Base-by-base conservation (phyloP, 2,888 invertebrate genomes). In the Phengaris alcon region DNA sequence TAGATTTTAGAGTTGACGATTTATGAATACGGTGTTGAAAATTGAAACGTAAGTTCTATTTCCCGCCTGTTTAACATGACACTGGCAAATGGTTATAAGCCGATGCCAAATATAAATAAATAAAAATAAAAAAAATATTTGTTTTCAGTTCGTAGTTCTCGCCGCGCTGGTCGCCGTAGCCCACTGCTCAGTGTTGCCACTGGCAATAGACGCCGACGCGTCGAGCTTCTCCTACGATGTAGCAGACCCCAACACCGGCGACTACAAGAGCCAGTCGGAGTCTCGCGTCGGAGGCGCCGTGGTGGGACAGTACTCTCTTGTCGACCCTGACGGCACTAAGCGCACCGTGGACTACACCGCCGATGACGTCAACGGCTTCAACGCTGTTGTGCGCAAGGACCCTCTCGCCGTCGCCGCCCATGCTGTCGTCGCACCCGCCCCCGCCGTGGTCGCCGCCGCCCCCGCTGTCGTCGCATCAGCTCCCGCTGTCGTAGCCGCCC, bases 331-430 rank as follows among this genome's bases (percentile, higher is more conserved):
- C 80, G 91, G 91, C 77, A 89, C 87, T 73, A 84, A 84, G 76
- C 87, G 91, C 77, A 87, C 83, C 68, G 91, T 91, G 0, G 89
- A 91, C 81, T 91, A 91, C 82, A 86, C 86, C 73, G 88, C 90
- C 77, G 89, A 90, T 77, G 84, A 87, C 90, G 15, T 77, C 82
- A 90, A 91, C 79, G 94, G 94, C 76, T 94, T 94, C 84, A 90
- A 89, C 82, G 90, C 91, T 64, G 87, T 90, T 52, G 91, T 91
- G 4, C 86, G 85, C 78, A 87, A 86, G 79, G 88, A 87, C 78
- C 78, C 80, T 10, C 68, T 77, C 52, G 76, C 78, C 55, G 79
- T 78, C 15, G 78, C 64, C 76, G 78, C 51, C 54, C 77, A 74
- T 73, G 76, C 46, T 46, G 73, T 77, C 52, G 76, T 78, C 54